Percentiles rank a stretch among this genome's conserved stretches.
These are phyloP conservation scores for Alexandromys fortis DNA, from an alignment of 2,113 vertebrate species.

Conservation along the genomic window DNA sequence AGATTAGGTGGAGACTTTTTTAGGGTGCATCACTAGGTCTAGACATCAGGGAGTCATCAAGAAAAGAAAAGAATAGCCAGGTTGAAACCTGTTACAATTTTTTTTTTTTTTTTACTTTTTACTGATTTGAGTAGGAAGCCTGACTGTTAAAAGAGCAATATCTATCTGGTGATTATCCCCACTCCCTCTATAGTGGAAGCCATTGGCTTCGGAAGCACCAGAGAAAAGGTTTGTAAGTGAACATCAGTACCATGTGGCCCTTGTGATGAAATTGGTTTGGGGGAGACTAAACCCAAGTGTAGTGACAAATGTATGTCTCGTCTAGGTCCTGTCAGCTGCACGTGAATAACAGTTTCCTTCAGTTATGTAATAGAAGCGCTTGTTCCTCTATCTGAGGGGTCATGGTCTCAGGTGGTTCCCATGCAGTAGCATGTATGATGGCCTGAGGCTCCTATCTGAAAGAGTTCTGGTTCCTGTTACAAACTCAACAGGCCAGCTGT, in stretches of 20 bases:
- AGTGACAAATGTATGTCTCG: not conserved
- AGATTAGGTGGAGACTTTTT: not conserved
- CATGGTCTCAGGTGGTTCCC: not conserved
- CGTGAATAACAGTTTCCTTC: not conserved
- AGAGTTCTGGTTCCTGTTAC: not conserved
- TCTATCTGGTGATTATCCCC: not conserved
- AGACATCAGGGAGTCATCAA: slow-evolving; percentile 53
- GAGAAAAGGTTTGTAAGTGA: not conserved
- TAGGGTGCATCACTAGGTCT: not conserved
- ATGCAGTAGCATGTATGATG: not conserved
- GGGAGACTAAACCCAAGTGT: not conserved
- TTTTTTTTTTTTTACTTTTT: slow-evolving; percentile 2
- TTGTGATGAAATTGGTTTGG: not conserved
- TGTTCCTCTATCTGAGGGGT: not conserved
- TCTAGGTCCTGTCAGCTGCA: not conserved
- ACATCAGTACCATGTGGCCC: not conserved
- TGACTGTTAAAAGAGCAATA: not conserved
- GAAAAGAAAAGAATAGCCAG: not conserved
- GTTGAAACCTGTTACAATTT: not conserved
- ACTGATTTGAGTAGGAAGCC: not conserved
- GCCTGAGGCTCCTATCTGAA: not conserved
- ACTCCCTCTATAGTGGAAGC: not conserved
- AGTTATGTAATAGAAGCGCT: not conserved
- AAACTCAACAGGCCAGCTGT: no score
- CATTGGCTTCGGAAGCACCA: not conserved